Percentiles rank a stretch among this genome's conserved stretches.
Conservation (phyloP, 2,888 invertebrate species). For the Heliconius charithonia region DNA sequence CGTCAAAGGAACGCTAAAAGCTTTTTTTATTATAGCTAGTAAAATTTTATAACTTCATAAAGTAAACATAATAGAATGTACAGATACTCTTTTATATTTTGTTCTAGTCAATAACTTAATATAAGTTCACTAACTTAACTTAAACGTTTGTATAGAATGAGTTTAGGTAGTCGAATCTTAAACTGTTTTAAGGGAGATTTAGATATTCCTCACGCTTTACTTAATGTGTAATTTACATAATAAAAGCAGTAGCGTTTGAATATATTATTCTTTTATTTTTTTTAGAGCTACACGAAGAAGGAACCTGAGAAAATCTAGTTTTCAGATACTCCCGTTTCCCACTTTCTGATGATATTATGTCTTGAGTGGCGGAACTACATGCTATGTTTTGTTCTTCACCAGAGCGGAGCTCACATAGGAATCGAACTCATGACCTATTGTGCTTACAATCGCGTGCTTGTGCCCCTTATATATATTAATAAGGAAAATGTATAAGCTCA, state of each 20-base stretch:
- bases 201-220: background rate
- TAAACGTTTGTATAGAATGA: background rate
- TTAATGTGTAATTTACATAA: background rate
- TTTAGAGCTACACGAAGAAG: no score
- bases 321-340: no score
- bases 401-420: no score
- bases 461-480: no score
- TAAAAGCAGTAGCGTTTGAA: background rate
- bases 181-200: background rate
- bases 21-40: slow-evolving; percentile 23
- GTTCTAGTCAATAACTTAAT: slow-evolving; percentile 13
- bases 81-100: slow-evolving; percentile 10
- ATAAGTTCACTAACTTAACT: background rate
- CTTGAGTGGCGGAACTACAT: no score
- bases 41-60: slow-evolving; percentile 21
- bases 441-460: no score
- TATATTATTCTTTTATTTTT: background rate
- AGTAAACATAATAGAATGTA: slow-evolving; percentile 10
- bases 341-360: no score
- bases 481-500: no score
- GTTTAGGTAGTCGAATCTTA: background rate
- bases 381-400: no score
- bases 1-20: slow-evolving; percentile 9
- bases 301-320: no score
- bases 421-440: no score